phyloP scores from a whole-genome alignment of 2,113 vertebrate genomes.

The Tympanuchus pallidicinctus region DNA sequence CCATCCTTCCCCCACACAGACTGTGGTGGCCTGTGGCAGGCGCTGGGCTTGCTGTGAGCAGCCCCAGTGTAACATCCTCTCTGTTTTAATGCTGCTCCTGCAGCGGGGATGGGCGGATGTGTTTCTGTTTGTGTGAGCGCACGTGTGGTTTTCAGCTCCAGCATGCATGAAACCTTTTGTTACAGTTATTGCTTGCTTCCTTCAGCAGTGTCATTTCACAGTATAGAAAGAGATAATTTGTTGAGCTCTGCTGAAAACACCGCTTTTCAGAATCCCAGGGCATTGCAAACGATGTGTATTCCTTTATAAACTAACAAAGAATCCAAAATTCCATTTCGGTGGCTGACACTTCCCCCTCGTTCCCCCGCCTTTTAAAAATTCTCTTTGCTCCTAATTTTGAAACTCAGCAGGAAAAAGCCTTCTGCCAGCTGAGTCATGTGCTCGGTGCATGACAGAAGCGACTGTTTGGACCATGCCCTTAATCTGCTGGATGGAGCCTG shows the following conservation, averaged over 20 bases:
- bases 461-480: slow-evolving; percentile 55
- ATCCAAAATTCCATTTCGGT: not conserved
- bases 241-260: not conserved
- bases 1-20: not conserved
- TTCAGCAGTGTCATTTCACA: not conserved
- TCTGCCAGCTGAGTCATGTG: slow-evolving; percentile 36
- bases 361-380: slow-evolving; percentile 6
- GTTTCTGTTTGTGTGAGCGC: not conserved
- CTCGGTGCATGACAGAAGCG: slow-evolving; percentile 39
- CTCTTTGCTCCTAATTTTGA: slow-evolving; percentile 45
- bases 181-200: not conserved
- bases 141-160: slow-evolving; percentile 41
- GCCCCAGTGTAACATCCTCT: not conserved
- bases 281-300: not conserved
- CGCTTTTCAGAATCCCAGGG: not conserved
- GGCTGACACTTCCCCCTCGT: not conserved
- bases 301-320: not conserved
- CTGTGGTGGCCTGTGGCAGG: not conserved
- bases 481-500: slow-evolving; percentile 29
- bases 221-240: not conserved
- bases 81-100: not conserved
- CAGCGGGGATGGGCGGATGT: not conserved
- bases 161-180: not conserved
- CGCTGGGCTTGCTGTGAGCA: not conserved
- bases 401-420: slow-evolving; percentile 44